Evolutionary conservation across 1,140 invertebrate species (phyloP).

Genomic region (Trigoniulus corallinus): DNA sequence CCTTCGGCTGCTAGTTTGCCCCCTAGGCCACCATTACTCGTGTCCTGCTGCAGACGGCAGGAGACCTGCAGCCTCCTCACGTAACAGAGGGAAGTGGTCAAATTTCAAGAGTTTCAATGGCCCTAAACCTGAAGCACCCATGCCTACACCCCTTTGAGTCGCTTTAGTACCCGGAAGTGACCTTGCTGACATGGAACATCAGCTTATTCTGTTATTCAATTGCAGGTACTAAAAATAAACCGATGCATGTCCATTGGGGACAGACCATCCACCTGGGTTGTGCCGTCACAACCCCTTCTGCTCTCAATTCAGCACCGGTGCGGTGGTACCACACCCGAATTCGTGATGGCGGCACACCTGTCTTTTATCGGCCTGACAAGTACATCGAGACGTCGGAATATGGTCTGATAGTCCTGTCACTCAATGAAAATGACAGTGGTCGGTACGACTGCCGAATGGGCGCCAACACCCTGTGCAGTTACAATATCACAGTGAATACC

Average conservation of each 20-base stretch:
- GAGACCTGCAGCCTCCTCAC: no score
- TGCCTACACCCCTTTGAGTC: no score
- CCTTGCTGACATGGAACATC: no score
- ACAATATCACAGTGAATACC: conserved; percentile 82
- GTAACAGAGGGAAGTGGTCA: no score
- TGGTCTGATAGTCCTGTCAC: conserved; percentile 72
- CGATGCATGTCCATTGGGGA: conserved; percentile 69
- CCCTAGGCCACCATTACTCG: no score
- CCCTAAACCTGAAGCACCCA: no score
- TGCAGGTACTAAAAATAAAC: conserved; percentile 54
- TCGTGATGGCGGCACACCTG: background rate
- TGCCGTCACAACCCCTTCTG: conserved; percentile 76
- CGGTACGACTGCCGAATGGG: conserved; percentile 81
- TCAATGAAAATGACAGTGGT: conserved; percentile 72
- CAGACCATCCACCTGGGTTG: conserved; percentile 81
- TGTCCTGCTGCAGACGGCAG: no score
- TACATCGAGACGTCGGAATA: conserved; percentile 84
- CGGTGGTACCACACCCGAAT: conserved; percentile 72
- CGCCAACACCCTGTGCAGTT: conserved; percentile 64
- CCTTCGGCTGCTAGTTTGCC: no score
- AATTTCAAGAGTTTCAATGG: no score
- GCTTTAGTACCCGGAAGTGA: no score
- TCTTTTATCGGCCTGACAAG: conserved; percentile 50
- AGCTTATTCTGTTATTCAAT: no score
- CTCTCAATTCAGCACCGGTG: conserved; percentile 56